Percentiles rank a stretch among this genome's conserved stretches.
Evolutionary conservation across 2,113 vertebrate genomes (phyloP).

Genomic region (Furnarius figulus): DNA sequence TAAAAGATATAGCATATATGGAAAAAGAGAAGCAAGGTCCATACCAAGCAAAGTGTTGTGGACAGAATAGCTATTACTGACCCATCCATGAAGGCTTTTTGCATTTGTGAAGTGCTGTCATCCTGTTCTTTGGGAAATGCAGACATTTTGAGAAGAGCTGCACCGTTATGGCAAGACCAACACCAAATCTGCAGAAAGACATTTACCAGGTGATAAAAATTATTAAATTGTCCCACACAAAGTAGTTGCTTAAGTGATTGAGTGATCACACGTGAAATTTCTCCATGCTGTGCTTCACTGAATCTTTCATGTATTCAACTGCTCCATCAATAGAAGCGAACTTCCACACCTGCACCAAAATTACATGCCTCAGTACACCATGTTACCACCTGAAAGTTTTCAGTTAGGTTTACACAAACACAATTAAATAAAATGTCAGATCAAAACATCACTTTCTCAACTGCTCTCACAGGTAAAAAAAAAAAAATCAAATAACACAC

Average conservation of each 20-base stretch:
- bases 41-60: constrained; percentile 58
- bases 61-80: constrained; percentile 68
- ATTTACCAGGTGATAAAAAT: neutral
- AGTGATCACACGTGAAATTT: neutral
- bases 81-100: constrained; percentile 83
- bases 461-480: neutral
- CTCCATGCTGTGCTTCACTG: neutral
- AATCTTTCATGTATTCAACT: neutral
- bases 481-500: neutral
- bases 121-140: constrained; percentile 81
- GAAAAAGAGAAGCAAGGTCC: constrained; percentile 64
- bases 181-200: constrained; percentile 83
- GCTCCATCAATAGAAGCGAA: neutral
- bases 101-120: constrained; percentile 75
- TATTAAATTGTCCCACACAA: neutral
- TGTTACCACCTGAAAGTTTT: neutral
- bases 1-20: constrained; percentile 20
- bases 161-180: constrained; percentile 86
- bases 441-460: neutral
- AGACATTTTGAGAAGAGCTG: constrained; percentile 86
- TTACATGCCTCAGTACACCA: neutral
- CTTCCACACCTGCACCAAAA: neutral
- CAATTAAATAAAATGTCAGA: neutral
- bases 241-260: neutral
- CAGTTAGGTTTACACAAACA: neutral